Conservation (phyloP, 2,113 vertebrate genomes). For the Burhinus bistriatus region DNA sequence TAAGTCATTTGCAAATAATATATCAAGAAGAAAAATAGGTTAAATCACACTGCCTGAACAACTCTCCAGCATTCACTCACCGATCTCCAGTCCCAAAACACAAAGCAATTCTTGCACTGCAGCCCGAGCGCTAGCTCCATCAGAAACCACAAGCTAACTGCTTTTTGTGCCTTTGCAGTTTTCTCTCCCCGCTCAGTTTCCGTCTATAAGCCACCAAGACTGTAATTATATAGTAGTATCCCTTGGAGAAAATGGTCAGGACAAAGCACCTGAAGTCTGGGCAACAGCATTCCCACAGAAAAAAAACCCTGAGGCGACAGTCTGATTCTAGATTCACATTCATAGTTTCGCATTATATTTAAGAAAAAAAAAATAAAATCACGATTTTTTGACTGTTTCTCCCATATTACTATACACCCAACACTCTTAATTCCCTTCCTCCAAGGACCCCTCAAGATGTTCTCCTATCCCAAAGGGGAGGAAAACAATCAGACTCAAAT, state of each 20-base stretch:
- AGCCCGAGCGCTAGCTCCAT: not conserved
- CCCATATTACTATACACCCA: not conserved
- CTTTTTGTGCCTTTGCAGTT: not conserved
- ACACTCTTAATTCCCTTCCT: not conserved
- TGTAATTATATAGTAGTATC: slow-evolving; percentile 17
- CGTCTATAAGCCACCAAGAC: not conserved
- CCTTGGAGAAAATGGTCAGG: slow-evolving; percentile 13
- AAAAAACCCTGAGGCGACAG: not conserved
- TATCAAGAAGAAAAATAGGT: not conserved
- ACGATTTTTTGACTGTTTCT: not conserved
- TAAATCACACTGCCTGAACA: not conserved
- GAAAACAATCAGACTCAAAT: not conserved
- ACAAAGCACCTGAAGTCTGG: not conserved
- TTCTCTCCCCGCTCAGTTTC: not conserved
- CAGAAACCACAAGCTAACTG: not conserved
- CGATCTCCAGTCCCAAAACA: not conserved
- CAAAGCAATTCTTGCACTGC: not conserved
- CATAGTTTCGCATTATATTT: not conserved
- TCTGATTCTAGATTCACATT: not conserved
- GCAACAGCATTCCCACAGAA: not conserved
- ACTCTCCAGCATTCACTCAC: not conserved
- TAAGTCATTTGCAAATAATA: slow-evolving; percentile 23
- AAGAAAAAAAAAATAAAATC: not conserved
- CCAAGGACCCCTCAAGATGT: not conserved
- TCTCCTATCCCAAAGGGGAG: not conserved